Evolutionary conservation across 35 echinoderm and acorn worm species (phyloP).

Genomic region (Lytechinus pictus): DNA sequence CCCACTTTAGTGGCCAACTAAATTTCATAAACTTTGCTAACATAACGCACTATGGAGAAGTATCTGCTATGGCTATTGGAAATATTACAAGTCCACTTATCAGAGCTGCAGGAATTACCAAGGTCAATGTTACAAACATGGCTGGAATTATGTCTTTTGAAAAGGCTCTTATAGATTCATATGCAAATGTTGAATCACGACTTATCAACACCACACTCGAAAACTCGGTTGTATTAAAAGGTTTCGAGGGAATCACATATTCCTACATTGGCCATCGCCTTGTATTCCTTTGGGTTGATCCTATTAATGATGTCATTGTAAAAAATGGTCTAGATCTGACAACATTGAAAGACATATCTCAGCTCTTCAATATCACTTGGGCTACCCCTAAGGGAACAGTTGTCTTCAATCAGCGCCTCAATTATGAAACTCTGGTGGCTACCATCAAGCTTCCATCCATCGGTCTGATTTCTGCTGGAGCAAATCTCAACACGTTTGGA

Average conservation of each 20-base stretch:
- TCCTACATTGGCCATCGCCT: constrained; percentile 16
- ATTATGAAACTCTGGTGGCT: constrained; percentile 62
- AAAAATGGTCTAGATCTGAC: constrained; percentile 55
- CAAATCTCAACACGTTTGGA: constrained; percentile 75
- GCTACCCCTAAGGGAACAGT: constrained; percentile 53
- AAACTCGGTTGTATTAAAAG: background rate
- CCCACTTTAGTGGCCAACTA: background rate
- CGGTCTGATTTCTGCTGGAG: constrained; percentile 66
- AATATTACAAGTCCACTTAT: constrained; percentile 60
- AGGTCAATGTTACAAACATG: constrained; percentile 42
- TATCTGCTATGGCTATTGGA: constrained; percentile 6
- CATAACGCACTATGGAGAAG: constrained; percentile 16
- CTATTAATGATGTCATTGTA: background rate
- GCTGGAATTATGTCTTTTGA: constrained; percentile 46
- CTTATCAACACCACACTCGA: background rate
- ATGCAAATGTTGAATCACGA: background rate
- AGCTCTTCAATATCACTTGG: constrained; percentile 44
- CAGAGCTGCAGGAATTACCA: constrained; percentile 34
- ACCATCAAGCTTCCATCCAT: constrained; percentile 62
- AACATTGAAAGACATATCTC: constrained; percentile 36
- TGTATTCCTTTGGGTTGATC: constrained; percentile 20
- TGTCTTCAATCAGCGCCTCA: constrained; percentile 37
- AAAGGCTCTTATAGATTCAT: background rate
- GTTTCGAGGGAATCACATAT: background rate
- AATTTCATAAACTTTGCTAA: constrained; percentile 19